phyloP scores from a whole-genome alignment of 2,797 vertebrate genomes.

The Chaunax sp. region DNA sequence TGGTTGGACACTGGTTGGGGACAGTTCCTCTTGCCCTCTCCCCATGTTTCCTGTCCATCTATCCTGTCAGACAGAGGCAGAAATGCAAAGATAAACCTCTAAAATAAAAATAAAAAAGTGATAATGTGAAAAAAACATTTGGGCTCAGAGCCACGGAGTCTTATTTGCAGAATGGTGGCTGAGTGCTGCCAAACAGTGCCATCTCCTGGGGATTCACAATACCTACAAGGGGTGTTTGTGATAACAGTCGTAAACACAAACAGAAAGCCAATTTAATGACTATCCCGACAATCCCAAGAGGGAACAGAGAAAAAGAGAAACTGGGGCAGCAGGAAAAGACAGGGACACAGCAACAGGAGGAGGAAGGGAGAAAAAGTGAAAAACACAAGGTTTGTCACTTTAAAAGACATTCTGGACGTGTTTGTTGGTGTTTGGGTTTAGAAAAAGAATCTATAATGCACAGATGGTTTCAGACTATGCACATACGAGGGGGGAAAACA shows the following conservation, averaged over 20 bases:
- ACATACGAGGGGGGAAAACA: constrained; percentile 8
- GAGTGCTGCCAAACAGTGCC: constrained; percentile 71
- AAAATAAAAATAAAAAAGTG: too few species aligned
- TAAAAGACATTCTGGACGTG: constrained; percentile 7
- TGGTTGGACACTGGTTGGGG: background rate
- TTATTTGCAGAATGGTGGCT: constrained; percentile 25
- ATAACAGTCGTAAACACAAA: constrained; percentile 52
- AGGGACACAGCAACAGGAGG: constrained; percentile 15
- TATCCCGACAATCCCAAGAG: constrained; percentile 52
- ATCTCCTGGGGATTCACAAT: constrained; percentile 65
- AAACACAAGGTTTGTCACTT: constrained; percentile 29
- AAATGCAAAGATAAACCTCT: constrained; percentile 25
- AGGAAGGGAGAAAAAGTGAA: constrained; percentile 12
- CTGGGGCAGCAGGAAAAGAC: constrained; percentile 41
- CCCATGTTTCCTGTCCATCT: background rate
- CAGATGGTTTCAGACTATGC: constrained; percentile 7
- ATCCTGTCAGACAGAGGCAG: constrained; percentile 33
- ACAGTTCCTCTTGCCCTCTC: background rate
- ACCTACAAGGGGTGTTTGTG: constrained; percentile 50
- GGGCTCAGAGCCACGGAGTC: constrained; percentile 33
- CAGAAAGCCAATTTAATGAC: constrained; percentile 56
- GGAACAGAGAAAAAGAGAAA: constrained; percentile 47
- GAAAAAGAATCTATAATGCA: background rate
- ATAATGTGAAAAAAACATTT: constrained; percentile 29
- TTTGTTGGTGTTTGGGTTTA: background rate